Conservation (phyloP, 64 coral and sea anemone genomes). For the Porites australiensis region DNA sequence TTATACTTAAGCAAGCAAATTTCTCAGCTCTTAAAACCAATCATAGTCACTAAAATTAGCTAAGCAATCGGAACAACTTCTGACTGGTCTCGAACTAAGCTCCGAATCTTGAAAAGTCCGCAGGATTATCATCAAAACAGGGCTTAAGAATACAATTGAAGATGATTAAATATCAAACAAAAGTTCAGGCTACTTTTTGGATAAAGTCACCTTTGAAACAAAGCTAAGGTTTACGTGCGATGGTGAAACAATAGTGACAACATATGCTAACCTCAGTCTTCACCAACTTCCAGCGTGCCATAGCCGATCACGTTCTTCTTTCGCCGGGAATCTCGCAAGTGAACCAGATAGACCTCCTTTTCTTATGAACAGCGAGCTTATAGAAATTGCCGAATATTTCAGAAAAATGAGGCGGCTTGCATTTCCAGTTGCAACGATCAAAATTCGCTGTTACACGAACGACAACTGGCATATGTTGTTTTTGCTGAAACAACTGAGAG, state of each 20-base stretch:
- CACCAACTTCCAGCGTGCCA: neutral
- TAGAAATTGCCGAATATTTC: neutral
- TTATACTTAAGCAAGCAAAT: no score
- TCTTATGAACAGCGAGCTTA: neutral
- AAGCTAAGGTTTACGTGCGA: no score
- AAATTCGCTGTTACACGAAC: neutral
- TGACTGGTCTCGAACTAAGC: no score
- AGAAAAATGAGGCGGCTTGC: neutral
- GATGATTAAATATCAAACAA: neutral
- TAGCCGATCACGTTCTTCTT: neutral
- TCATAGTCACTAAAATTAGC: no score
- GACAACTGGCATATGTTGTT: constrained; percentile 1
- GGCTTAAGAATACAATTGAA: no score
- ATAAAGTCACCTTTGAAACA: no score
- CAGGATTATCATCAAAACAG: no score
- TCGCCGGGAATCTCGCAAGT: neutral
- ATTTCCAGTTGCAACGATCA: neutral
- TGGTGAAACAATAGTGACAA: neutral
- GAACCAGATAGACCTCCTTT: neutral
- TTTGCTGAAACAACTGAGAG: neutral
- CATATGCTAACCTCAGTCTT: constrained; percentile 7
- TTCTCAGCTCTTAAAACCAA: no score
- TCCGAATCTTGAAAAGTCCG: no score
- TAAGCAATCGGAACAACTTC: no score
- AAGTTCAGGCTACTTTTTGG: neutral